Conservation (phyloP, 2,113 vertebrate genomes). For the Actenoides hombroni region DNA sequence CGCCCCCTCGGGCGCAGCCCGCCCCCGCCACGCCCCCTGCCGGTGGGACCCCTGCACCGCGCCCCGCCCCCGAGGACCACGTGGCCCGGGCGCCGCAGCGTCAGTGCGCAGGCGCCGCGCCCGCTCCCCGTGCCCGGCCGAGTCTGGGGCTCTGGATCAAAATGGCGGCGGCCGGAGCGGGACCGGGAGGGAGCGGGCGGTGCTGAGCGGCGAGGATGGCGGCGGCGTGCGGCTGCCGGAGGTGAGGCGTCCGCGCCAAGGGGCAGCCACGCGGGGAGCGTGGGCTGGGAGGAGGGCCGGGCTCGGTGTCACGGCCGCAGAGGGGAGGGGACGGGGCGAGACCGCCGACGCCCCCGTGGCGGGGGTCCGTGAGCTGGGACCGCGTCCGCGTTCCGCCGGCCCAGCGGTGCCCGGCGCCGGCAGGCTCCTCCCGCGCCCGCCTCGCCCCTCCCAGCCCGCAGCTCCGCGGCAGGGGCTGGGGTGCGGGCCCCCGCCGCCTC, state of each 20-base stretch:
- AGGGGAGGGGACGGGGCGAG: not conserved
- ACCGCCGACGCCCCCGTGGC: not conserved
- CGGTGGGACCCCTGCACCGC: not conserved
- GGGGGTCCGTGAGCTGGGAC: not conserved
- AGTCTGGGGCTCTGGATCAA: slow-evolving; percentile 7
- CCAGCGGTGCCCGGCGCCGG: not conserved
- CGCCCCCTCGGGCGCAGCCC: not conserved
- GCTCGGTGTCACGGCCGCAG: not conserved
- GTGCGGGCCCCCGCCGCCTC: not conserved
- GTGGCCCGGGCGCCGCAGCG: not conserved
- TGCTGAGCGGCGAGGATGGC: not conserved
- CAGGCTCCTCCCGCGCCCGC: not conserved
- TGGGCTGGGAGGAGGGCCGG: not conserved
- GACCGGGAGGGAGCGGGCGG: not conserved
- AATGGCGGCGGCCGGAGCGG: slow-evolving; percentile 40
- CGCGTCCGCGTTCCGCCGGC: not conserved
- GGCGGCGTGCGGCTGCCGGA: not conserved
- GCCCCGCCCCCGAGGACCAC: not conserved
- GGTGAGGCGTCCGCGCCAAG: not conserved
- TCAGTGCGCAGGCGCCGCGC: not conserved
- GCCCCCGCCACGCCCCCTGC: not conserved
- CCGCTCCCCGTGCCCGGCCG: not conserved
- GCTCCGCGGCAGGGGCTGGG: not conserved
- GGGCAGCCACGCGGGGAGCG: not conserved
- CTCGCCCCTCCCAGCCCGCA: too few relatives aligned